These are phyloP conservation scores for Perodicticus potto DNA, from an alignment of 2,797 vertebrate species.

Conservation along the genomic window DNA sequence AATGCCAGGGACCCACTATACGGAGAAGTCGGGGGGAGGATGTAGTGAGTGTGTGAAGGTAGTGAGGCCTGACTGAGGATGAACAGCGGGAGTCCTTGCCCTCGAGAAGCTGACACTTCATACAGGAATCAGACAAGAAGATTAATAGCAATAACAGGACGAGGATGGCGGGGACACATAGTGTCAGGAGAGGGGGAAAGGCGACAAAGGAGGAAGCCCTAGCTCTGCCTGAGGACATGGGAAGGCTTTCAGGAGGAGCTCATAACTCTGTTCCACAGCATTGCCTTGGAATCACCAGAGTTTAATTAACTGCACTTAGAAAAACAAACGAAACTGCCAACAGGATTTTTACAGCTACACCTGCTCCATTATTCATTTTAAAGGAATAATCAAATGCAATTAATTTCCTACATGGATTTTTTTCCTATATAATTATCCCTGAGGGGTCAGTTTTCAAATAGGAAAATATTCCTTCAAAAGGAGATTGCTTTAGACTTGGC, in stretches of 20 bases:
- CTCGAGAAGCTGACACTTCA: not conserved
- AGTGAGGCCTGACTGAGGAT: not conserved
- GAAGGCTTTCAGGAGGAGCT: not conserved
- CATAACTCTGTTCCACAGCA: not conserved
- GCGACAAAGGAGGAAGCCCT: not conserved
- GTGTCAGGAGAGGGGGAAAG: accelerated
- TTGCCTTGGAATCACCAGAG: not conserved
- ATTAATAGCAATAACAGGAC: not conserved
- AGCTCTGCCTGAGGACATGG: not conserved
- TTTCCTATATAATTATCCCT: conserved; percentile 71
- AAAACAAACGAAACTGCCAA: conserved; percentile 25
- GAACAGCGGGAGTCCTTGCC: not conserved
- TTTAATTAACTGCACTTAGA: conserved; percentile 30
- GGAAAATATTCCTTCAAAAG: conserved; percentile 64
- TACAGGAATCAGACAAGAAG: not conserved
- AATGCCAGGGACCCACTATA: not conserved
- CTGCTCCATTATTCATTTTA: not conserved
- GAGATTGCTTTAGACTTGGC: conserved; percentile 63
- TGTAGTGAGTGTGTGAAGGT: not conserved
- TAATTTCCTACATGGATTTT: conserved; percentile 17
- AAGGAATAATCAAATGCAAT: conserved; percentile 42
- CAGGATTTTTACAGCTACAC: not conserved
- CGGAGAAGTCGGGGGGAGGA: not conserved
- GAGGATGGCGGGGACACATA: too few relatives aligned
- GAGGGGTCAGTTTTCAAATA: conserved; percentile 67